Evolutionary conservation across 2,888 invertebrate species (phyloP).

Genomic region (Nudaria mundana): DNA sequence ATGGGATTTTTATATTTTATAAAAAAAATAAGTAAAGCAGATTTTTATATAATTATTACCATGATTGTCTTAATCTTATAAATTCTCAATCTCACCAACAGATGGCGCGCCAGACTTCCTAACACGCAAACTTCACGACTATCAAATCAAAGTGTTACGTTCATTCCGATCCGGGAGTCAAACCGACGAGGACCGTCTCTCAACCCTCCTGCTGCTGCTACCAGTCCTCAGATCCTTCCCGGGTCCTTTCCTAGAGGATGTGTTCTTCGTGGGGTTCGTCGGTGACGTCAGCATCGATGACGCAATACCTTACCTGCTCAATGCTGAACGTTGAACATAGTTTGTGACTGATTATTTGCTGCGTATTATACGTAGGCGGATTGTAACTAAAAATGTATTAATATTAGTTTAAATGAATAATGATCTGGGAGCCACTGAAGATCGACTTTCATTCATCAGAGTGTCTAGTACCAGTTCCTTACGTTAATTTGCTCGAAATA

Average conservation of each 20-base stretch:
- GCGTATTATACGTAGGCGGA: neutral
- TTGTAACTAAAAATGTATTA: too few relatives aligned
- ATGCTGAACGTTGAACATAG: too few relatives aligned
- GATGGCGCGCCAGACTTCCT: slow-evolving; percentile 75
- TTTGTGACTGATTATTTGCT: neutral
- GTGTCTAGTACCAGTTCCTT: neutral
- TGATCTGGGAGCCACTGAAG: too few relatives aligned
- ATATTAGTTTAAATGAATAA: neutral
- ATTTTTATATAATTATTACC: neutral
- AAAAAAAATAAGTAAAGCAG: too few relatives aligned
- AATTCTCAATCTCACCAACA: slow-evolving; percentile 26
- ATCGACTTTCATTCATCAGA: too few relatives aligned
- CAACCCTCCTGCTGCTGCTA: slow-evolving; percentile 85
- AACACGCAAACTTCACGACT: slow-evolving; percentile 71
- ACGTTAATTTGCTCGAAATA: neutral
- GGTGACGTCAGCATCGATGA: slow-evolving; percentile 97
- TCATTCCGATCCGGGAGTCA: slow-evolving; percentile 58
- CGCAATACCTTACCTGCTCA: slow-evolving; percentile 95
- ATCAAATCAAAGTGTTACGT: slow-evolving; percentile 72
- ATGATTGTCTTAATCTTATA: neutral
- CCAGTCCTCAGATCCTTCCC: slow-evolving; percentile 87
- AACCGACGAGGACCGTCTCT: slow-evolving; percentile 70
- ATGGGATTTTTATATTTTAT: too few relatives aligned
- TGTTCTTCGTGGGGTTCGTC: slow-evolving; percentile 95
- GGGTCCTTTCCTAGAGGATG: slow-evolving; percentile 90